phyloP scores from a whole-genome alignment of 2,888 invertebrate species.

The Heterodera filipjevi region DNA sequence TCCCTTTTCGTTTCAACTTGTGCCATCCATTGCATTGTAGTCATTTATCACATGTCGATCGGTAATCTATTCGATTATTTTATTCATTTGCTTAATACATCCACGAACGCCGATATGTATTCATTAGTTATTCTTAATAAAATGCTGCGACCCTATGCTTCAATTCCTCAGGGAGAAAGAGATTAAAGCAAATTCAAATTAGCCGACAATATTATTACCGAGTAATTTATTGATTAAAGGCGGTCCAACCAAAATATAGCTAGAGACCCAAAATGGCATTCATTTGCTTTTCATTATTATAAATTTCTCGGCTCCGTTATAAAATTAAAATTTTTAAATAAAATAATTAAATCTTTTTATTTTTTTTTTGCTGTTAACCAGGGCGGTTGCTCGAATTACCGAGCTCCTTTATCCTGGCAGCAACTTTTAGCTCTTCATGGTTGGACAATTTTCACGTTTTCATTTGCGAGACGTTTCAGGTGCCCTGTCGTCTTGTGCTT shows the following conservation, averaged over 20 bases:
- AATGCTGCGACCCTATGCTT: too few relatives aligned
- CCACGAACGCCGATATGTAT: slow-evolving; percentile 13
- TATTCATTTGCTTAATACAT: slow-evolving; percentile 6
- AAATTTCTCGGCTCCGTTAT: too few relatives aligned
- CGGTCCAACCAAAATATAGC: too few relatives aligned
- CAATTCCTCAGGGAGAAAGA: too few relatives aligned
- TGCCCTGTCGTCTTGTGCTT: slow-evolving; percentile 12
- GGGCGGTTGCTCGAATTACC: not conserved
- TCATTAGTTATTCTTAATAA: not conserved
- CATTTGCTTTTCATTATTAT: too few relatives aligned
- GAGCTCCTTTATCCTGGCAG: not conserved
- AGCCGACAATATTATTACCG: too few relatives aligned
- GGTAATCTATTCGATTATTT: not conserved
- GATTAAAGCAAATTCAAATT: too few relatives aligned
- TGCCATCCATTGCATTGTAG: slow-evolving; percentile 15
- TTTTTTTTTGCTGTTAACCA: not conserved
- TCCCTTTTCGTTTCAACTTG: not conserved
- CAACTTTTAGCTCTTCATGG: not conserved
- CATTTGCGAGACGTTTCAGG: not conserved
- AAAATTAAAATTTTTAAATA: too few relatives aligned
- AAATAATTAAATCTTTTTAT: not conserved
- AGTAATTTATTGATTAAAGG: too few relatives aligned
- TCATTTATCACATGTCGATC: not conserved
- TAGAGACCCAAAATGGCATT: too few relatives aligned
- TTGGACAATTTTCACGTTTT: not conserved